phyloP scores from a whole-genome alignment of 2,888 invertebrate genomes.

The Allolobophora icterica region DNA sequence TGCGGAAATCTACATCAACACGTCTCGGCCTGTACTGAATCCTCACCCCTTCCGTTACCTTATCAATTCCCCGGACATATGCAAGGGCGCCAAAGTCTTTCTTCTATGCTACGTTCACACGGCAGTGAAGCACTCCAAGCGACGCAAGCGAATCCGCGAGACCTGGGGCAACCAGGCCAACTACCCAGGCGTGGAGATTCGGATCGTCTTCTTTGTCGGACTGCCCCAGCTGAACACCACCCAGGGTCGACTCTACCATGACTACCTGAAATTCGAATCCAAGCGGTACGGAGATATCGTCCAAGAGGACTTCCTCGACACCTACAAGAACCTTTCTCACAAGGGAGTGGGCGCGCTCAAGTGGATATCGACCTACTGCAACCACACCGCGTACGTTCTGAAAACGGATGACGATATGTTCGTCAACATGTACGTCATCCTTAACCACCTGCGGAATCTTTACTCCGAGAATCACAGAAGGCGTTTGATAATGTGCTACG shows the following conservation, averaged over 20 bases:
- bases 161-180: conserved; percentile 60
- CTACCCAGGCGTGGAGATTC: conserved; percentile 49
- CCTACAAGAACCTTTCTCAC: conserved; percentile 66
- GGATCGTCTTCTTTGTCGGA: conserved; percentile 57
- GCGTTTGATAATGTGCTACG: conserved; percentile 18
- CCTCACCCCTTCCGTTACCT: conserved; percentile 55
- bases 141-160: conserved; percentile 57
- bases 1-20: conserved; percentile 20
- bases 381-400: conserved; percentile 61
- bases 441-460: conserved; percentile 48
- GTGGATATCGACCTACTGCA: conserved; percentile 64
- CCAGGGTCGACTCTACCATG: conserved; percentile 47
- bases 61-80: conserved; percentile 52
- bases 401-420: conserved; percentile 68
- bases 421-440: conserved; percentile 66
- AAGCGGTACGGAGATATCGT: conserved; percentile 61
- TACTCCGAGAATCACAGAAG: no score
- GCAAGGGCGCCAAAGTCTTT: conserved; percentile 50
- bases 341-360: conserved; percentile 66
- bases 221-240: conserved; percentile 26
- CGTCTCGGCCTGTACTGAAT: conserved; percentile 46
- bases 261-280: conserved; percentile 56
- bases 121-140: conserved; percentile 59
- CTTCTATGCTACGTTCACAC: conserved; percentile 61
- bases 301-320: conserved; percentile 64